phyloP scores from a whole-genome alignment of 2,797 vertebrate species.

The Tympanoctomys barrerae region DNA sequence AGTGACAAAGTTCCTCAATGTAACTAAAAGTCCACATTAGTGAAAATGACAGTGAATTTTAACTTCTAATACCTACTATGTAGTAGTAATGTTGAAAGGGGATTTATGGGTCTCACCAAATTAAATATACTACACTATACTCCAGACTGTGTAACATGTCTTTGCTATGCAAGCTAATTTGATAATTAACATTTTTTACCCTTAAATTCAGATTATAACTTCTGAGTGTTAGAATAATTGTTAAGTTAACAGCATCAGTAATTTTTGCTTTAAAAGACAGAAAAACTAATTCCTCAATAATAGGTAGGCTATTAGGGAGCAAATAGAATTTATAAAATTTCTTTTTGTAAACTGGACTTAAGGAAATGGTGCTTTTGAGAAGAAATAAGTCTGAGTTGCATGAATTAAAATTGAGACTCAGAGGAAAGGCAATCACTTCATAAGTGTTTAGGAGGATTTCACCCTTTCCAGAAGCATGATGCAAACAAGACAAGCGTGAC shows the following conservation, averaged over 20 bases:
- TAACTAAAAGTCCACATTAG: not conserved
- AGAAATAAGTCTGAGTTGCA: not conserved
- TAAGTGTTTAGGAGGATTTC: not conserved
- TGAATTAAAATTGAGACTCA: not conserved
- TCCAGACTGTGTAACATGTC: not conserved
- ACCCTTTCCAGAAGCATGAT: not conserved
- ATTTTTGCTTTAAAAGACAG: conserved; percentile 38
- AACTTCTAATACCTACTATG: not conserved
- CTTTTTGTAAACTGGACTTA: conserved; percentile 22
- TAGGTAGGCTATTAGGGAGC: not conserved
- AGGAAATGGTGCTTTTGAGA: not conserved
- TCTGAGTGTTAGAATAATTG: not conserved
- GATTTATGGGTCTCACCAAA: not conserved
- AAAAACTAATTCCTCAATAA: not conserved
- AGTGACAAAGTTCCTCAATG: not conserved
- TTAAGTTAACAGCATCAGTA: not conserved
- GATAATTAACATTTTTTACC: not conserved
- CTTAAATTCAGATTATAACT: not conserved
- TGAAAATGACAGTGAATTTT: conserved; percentile 29
- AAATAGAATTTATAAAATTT: not conserved
- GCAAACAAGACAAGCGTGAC: not conserved
- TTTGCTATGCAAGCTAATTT: not conserved
- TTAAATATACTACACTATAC: not conserved
- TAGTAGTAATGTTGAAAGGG: not conserved
- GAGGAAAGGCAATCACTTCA: not conserved